Evolutionary conservation across 2,888 invertebrate genomes (phyloP), one percentile per base, ranked within the genome.

Genomic region (Calameuta filiformis): DNA sequence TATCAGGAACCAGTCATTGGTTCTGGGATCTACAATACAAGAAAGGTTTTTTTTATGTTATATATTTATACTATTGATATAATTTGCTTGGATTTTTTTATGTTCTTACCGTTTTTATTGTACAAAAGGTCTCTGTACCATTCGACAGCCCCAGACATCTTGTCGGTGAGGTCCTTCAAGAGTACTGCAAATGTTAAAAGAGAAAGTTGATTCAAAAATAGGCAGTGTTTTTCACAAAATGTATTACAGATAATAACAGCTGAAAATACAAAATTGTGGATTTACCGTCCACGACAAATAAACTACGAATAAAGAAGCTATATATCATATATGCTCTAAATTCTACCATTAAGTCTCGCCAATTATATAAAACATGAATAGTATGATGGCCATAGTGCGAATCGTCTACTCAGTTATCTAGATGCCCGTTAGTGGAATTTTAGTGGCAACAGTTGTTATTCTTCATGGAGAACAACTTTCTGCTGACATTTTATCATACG

Each of bases 1-100:
- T 81, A 96, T 94, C 75, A 97, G 92, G 87, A 96, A 95, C 96
- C 96, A 96, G 87, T 94, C 93, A 80, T 93, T 93, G 74, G 95
- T 95, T 85, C 95, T 92, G 30, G 94, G 94, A 92, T 95, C 95
- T 95, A 92, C 76, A 92, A 93, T 56, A 23, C 56, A 23, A 56
- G 56, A 9, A 56, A 56, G 11, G 33, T 23, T 30, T 15, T 40
- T 56, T 12, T 23, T 12, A 9, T 33, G 33, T 33, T 12, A 23
- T 71, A 69, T 69, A 69, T 68, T 69, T 73, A 15, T 34, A 15
- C 3, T 40, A 40, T 40, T 69, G 23, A 11, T 35, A 68, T 35
- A 73, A 3, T 73, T 12, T 23, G 35, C 12, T 31, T 11, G 4
- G 11, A 73, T 40, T 35, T 33, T 15, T n/a, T 73, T 30, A 12